Evolutionary conservation across 2,888 invertebrate genomes (phyloP), one percentile per base, ranked within the genome.

Genomic region (Tribolium freemani): DNA sequence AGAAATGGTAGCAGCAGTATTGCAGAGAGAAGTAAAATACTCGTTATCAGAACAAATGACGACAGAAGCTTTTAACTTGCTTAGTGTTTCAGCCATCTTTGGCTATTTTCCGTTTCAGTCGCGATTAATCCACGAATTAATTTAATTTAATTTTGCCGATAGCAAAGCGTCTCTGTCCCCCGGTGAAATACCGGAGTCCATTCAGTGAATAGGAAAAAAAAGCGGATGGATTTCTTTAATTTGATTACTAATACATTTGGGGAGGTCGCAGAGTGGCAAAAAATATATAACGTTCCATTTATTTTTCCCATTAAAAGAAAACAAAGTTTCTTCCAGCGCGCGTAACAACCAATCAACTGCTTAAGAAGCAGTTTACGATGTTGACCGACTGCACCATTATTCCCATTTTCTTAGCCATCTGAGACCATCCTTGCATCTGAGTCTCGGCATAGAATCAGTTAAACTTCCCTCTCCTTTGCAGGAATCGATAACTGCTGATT

Each of bases 371-470:
- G 74, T 78, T 76, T 78, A 77, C 76, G 76, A 76, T 77, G 77
- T 77, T 77, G 79, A 79, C 77, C 76, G 73, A 77, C 73, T 74
- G 71, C 60, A 73, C 72, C 70, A 76, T 76, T 73, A 76, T 77
- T 76, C 72, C 73, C 74, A 75, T 79, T 75, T 79, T 77, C 76
- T 71, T 58, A 64, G 74, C 76, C 79, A 79, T 76, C 79, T 78
- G 78, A 78, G 78, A 70, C 77, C 75, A 48, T 26, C 57, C 63
- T 71, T 61, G 71, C 77, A 78, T 75, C 77, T 79, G 76, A 68
- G 77, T 51, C 74, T 57, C 68, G 53, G 13, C 31, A 26, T 11
- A 30, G 46, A 60, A 63, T 51, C 53, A 68, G 57, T 56, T 50
- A 30, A 13, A 5, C 11, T n/a, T 64, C 20, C 9, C 30, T 11